Conservation (phyloP, 2,797 vertebrate species). For the Peromyscus melanophrys region DNA sequence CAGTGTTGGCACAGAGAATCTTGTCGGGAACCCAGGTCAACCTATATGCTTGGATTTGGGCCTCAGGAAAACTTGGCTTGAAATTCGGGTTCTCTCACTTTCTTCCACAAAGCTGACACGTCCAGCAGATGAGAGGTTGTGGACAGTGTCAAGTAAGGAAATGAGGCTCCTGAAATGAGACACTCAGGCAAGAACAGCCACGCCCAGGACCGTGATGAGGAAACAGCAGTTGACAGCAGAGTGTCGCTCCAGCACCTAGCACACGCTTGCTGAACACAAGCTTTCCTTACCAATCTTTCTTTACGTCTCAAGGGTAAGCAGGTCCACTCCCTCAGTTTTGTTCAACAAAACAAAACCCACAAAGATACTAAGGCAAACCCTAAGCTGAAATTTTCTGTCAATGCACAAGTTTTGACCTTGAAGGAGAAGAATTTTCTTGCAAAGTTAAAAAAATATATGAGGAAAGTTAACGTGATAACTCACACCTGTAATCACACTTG, state of each 20-base stretch:
- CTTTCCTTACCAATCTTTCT: neutral
- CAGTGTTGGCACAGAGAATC: neutral
- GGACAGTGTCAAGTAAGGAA: neutral
- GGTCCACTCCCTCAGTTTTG: neutral
- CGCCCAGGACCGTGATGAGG: rapidly evolving
- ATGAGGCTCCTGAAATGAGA: neutral
- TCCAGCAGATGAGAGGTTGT: neutral
- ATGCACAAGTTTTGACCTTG: neutral
- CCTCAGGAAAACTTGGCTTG: neutral
- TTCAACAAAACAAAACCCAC: neutral
- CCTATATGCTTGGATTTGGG: neutral
- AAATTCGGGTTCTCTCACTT: neutral
- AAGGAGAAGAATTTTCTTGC: conserved; percentile 23
- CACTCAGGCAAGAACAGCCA: neutral
- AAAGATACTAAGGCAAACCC: neutral
- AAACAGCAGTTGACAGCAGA: neutral
- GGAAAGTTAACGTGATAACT: too few species aligned
- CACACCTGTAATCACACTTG: neutral
- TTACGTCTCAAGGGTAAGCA: neutral
- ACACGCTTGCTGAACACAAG: neutral
- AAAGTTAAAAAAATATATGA: neutral
- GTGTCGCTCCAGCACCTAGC: neutral
- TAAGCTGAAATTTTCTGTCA: neutral
- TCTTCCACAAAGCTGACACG: neutral
- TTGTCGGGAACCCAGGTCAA: neutral